Percentiles rank a stretch among this genome's conserved stretches.
Conservation (phyloP, 2,113 vertebrate genomes). For the Dasyornis broadbenti region DNA sequence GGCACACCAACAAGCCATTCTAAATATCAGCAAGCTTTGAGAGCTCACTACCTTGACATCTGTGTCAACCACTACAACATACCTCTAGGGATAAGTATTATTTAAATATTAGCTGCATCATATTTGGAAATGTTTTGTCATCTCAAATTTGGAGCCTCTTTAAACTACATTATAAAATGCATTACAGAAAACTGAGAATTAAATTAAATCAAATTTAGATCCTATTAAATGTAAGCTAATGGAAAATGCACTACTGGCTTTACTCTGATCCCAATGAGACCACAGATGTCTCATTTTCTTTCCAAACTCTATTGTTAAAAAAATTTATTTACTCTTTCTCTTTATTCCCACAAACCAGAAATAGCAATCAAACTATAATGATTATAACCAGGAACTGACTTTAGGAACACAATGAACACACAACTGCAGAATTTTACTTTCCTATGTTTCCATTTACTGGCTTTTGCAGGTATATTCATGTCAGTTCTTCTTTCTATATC, state of each 20-base stretch:
- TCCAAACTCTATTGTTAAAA: neutral
- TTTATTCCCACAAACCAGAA: neutral
- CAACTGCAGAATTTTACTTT: neutral
- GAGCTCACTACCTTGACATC: neutral
- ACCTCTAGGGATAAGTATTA: neutral
- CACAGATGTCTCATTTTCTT: neutral
- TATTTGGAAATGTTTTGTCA: neutral
- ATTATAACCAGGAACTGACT: neutral
- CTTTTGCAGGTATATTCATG: neutral
- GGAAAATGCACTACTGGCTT: neutral
- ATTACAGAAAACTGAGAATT: neutral
- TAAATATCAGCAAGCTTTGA: neutral
- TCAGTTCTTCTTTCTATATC: neutral
- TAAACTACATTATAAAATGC: neutral
- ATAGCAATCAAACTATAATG: neutral
- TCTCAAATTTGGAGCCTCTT: neutral
- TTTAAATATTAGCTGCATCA: neutral
- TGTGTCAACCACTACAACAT: neutral
- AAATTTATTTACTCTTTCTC: neutral
- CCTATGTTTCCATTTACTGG: neutral
- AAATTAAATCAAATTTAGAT: neutral
- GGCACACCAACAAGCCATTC: neutral
- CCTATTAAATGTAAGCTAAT: constrained; percentile 4
- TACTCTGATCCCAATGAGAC: neutral
- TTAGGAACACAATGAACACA: neutral